A percentile compares a stretch with the other conserved stretches of the same genome.
phyloP scores from a whole-genome alignment of 37 sponge, comb jelly and placozoan genomes.

The Axinella damicornis region DNA sequence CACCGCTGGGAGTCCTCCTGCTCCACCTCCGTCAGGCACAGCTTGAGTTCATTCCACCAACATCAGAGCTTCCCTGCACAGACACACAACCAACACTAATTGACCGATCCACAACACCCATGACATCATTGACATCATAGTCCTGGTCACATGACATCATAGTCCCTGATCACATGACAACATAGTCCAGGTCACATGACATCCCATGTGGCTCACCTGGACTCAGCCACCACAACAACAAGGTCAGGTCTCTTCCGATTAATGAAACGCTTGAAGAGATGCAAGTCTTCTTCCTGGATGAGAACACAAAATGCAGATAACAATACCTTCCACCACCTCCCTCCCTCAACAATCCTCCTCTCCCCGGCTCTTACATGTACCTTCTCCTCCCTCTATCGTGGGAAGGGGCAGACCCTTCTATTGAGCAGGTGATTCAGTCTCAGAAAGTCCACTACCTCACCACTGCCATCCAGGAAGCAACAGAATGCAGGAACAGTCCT shows the following conservation, averaged over 20 bases:
- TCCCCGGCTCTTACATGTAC: too few species aligned
- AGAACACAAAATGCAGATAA: too few species aligned
- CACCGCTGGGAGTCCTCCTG: conserved; percentile 53
- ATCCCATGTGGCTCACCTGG: conserved; percentile 62
- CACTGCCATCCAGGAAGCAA: conserved; percentile 74
- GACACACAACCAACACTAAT: too few species aligned
- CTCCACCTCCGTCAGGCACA: conserved; percentile 58
- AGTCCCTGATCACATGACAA: too few species aligned
- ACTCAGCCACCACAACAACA: conserved; percentile 68
- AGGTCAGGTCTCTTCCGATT: conserved; percentile 63
- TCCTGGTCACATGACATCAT: too few species aligned
- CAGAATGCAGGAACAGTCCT: conserved; percentile 69
- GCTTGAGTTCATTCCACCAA: conserved; percentile 73
- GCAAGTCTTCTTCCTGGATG: conserved; percentile 64
- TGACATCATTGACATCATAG: too few species aligned
- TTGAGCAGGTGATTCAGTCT: conserved; percentile 70
- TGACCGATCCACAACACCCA: too few species aligned
- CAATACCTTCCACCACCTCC: too few species aligned
- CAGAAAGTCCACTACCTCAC: conserved; percentile 74
- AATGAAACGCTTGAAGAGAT: conserved; percentile 66
- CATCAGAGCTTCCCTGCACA: conserved; percentile 64
- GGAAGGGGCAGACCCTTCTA: conserved; percentile 54
- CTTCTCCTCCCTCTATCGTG: conserved; percentile 63
- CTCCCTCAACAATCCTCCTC: too few species aligned
- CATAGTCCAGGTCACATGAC: too few species aligned